Evolutionary conservation across 2,113 vertebrate species (phyloP).

Genomic region (Aldabrachelys gigantea): DNA sequence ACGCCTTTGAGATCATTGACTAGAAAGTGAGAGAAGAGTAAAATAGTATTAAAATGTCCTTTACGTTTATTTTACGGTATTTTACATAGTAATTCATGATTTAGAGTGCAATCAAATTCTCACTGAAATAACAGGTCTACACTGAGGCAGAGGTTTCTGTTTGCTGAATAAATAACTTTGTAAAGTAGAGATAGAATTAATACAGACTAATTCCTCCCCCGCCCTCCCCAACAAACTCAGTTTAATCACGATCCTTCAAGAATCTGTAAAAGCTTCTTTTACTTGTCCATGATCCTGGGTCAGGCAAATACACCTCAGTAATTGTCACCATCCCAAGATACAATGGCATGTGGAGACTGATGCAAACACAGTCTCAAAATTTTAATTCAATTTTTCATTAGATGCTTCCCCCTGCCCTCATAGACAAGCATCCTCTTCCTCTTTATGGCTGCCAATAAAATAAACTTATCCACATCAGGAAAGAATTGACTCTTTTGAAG

Average conservation of each 20-base stretch:
- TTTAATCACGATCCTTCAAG: not conserved
- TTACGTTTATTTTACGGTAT: not conserved
- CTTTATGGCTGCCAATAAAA: not conserved
- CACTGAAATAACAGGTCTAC: not conserved
- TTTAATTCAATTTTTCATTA: not conserved
- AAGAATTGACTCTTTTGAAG: not conserved
- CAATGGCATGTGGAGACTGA: not conserved
- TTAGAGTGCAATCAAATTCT: not conserved
- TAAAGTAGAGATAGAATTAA: not conserved
- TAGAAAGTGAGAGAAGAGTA: not conserved
- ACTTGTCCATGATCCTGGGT: not conserved
- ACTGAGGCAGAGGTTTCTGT: not conserved
- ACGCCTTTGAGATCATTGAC: not conserved
- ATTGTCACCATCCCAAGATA: not conserved
- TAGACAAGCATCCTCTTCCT: not conserved
- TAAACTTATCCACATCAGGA: not conserved
- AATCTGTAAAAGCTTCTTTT: not conserved
- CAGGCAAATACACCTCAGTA: not conserved
- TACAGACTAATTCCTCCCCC: not conserved
- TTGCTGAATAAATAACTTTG: not conserved
- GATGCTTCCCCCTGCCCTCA: constrained; percentile 5
- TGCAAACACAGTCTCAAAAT: not conserved
- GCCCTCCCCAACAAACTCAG: not conserved
- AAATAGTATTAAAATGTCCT: not conserved
- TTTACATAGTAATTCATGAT: not conserved